Base-by-base conservation (phyloP, 2,113 vertebrate genomes). In the Psittacula cyanocephala region DNA sequence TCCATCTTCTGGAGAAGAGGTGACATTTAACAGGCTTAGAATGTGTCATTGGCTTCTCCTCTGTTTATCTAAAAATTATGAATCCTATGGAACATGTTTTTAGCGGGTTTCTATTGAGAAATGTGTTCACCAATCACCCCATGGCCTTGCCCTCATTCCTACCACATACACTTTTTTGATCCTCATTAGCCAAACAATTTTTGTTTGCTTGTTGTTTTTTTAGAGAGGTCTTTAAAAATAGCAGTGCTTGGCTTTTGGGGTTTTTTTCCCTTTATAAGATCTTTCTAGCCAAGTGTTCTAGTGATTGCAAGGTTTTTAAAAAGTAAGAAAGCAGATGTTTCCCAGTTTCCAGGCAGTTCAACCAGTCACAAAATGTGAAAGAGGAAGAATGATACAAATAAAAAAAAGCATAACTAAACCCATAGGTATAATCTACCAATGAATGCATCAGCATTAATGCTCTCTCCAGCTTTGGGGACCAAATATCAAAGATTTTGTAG, bases 1-100 rank as follows among this genome's bases (percentile, higher is more conserved):
- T 96, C 84, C 78, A 79, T 79, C 91, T 94, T 89, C 87, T 94
- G 89, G 89, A 69, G 50, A 84, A 75, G 23, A 50, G 33, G 43
- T 89, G 69, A 22, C 43, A 84, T 81, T 84, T 89, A 87, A 24
- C 46, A 78, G 65, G 25, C 46, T 84, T 50, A 60, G 33, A 78
- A 39, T 55, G n/a, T 46, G 74, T 86, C 15, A 9, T 46, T 67
- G n/a, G 25, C 25, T 49, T 69, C 37, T 68, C 11, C 46, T 52
- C 17, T 17, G 9, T 59, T 69, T n/a, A 44, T 33, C 17, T 77
- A 44, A 55, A 79, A 82, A 29, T 39, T 46, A 22, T 35, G 20
- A 88, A 16, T 88, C 17, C 25, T 59, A 2, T 7, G 67, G 62
- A 59, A n/a, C 13, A 13, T 53, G 16, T 63, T 53, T 33, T 79